A percentile compares a stretch with the other conserved stretches of the same genome.
Conservation (phyloP, 2,797 vertebrate species). For the Sebastes nivosus region DNA sequence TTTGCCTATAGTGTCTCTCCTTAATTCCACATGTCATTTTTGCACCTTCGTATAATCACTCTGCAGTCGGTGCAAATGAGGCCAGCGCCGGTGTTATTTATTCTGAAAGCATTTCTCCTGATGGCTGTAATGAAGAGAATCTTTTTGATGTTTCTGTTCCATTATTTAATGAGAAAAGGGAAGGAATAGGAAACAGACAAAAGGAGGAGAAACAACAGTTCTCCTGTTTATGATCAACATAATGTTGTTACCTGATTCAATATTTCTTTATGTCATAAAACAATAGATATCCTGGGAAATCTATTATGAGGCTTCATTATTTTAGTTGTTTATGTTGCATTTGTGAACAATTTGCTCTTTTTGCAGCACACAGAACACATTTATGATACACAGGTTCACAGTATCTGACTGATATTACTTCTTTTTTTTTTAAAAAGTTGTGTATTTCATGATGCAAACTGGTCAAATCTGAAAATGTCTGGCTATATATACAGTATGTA, state of each 20-base stretch:
- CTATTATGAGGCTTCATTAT: background rate
- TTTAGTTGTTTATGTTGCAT: background rate
- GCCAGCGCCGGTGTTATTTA: background rate
- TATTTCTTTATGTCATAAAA: conserved; percentile 4
- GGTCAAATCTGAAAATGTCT: background rate
- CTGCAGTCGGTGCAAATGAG: background rate
- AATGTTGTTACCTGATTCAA: background rate
- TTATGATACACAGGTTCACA: background rate
- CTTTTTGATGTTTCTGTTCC: background rate
- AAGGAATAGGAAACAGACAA: background rate
- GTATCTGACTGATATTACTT: no score
- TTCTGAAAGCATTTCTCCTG: background rate
- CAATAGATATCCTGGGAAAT: conserved; percentile 5
- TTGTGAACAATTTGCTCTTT: background rate
- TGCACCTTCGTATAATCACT: background rate
- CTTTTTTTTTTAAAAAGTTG: no score
- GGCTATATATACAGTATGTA: no score
- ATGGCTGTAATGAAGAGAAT: background rate
- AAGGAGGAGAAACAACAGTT: background rate
- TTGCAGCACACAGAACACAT: background rate
- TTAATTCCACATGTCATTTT: background rate
- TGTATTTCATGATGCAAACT: no score
- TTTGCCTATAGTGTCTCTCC: no score
- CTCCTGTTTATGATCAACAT: background rate
- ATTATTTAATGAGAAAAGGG: background rate